A percentile compares a stretch with the other conserved stretches of the same genome.
Evolutionary conservation across 2,113 vertebrate genomes (phyloP).

Genomic region (Nestor notabilis): DNA sequence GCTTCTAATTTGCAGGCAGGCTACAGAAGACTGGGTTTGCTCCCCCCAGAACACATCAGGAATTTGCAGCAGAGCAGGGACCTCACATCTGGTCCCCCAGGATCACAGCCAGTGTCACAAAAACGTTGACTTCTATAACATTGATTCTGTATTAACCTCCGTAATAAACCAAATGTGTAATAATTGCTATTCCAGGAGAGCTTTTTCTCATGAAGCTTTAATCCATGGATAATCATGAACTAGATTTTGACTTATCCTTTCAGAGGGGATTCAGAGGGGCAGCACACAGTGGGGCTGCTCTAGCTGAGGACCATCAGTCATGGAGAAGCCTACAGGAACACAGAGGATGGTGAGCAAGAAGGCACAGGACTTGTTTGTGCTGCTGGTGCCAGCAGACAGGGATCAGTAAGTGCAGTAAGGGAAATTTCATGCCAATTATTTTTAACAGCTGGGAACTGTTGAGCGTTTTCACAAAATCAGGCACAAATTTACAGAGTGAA

Average conservation of each 20-base stretch:
- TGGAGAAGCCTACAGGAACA: neutral
- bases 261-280: neutral
- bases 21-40: neutral
- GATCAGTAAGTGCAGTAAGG: neutral
- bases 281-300: neutral
- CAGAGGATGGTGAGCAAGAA: neutral
- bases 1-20: neutral
- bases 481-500: neutral
- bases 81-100: neutral
- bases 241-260: neutral
- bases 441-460: neutral
- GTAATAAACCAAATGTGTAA: neutral
- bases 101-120: neutral
- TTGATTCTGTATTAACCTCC: neutral
- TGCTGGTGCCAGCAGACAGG: neutral
- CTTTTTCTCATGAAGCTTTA: neutral
- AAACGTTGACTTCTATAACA: fast-evolving
- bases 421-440: neutral
- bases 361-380: neutral
- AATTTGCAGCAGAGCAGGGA: neutral
- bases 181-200: neutral
- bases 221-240: neutral
- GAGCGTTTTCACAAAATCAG: neutral
- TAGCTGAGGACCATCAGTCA: neutral
- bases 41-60: fast-evolving